Evolutionary conservation across 2,113 vertebrate species (phyloP).

Genomic region (Carassius gibelio): DNA sequence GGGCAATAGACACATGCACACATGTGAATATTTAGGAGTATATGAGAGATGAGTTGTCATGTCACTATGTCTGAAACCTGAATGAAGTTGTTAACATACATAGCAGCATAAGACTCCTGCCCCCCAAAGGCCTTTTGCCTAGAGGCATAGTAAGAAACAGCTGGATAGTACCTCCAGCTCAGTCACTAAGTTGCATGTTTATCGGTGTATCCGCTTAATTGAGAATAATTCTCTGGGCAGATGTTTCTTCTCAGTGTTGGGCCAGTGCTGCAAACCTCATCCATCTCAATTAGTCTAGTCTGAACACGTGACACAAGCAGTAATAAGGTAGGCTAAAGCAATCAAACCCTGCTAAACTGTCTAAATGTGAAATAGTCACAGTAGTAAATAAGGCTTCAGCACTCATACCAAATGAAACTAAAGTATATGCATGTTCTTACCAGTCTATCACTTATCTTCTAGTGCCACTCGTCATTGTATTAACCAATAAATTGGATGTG

Average conservation of each 20-base stretch:
- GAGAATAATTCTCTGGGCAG: constrained; percentile 57
- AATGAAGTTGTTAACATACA: constrained; percentile 20
- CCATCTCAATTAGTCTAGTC: constrained; percentile 62
- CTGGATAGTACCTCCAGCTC: constrained; percentile 26
- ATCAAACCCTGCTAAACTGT: constrained; percentile 59
- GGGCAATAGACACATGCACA: neutral
- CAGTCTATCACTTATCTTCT: neutral
- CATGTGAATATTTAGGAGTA: constrained; percentile 1
- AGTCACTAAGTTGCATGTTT: constrained; percentile 28
- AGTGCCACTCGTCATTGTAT: neutral
- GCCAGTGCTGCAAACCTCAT: constrained; percentile 59
- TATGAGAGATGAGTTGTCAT: neutral
- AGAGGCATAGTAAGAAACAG: constrained; percentile 29
- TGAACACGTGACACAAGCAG: constrained; percentile 58
- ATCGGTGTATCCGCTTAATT: constrained; percentile 52
- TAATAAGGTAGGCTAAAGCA: constrained; percentile 64
- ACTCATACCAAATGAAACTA: neutral
- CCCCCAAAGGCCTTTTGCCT: constrained; percentile 26
- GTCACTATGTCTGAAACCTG: constrained; percentile 4
- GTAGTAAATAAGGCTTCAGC: constrained; percentile 56
- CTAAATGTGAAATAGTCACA: constrained; percentile 61
- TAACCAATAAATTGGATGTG: neutral
- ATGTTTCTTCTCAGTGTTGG: constrained; percentile 61
- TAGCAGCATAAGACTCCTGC: neutral
- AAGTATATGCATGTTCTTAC: neutral